Evolutionary conservation across 1,140 invertebrate species (phyloP), one percentile per base, ranked within the genome.

Genomic region (Oryzaephilus surinamensis): DNA sequence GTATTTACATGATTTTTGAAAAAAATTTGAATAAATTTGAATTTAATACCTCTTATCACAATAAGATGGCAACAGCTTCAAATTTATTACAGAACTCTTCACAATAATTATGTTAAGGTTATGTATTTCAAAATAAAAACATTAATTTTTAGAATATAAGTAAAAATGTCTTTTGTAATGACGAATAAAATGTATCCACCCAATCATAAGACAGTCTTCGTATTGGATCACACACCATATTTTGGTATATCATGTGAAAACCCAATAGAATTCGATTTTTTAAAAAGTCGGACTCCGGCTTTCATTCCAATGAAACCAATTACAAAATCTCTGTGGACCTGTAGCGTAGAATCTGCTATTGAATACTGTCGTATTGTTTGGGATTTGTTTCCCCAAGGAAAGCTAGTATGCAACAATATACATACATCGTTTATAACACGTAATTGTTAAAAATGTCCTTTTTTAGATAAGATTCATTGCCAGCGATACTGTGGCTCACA

Each of bases 361-460:
- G 94, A 97, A 66, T 97, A 96, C 58, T 92, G 90, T 55, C 72
- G 93, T 14, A 92, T 97, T 48, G 88, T 95, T 5, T 97, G 90
- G 87, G 94, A 98, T 67, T 70, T 97, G 15, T 96, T 92, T 70
- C 89, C 91, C 1, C 67, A 73, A 23, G 81, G 80, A 41, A 90
- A 91, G 75, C 66, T 93, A 64, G 85, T 90, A 72, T 36, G 17
- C 42, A 38, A 29, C 38, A 13, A 26, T 8, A 46, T 44, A 16
- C 13, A 32, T 24, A 20, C 6, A 20, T 32, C 16, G 5, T 5
- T 8, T 5, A 20, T 20, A 5, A 4, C 8, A 8, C 8, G 19
- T 20, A 38, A 18, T 43, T 27, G 18, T n/a, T n/a, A n/a, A n/a
- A n/a, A n/a, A n/a, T n/a, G n/a, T n/a, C 31, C 37, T 47, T 51